Evolutionary conservation across 2,797 vertebrate genomes (phyloP), one percentile per base, ranked within the genome.

Genomic region (Pipistrellus pipistrellus): DNA sequence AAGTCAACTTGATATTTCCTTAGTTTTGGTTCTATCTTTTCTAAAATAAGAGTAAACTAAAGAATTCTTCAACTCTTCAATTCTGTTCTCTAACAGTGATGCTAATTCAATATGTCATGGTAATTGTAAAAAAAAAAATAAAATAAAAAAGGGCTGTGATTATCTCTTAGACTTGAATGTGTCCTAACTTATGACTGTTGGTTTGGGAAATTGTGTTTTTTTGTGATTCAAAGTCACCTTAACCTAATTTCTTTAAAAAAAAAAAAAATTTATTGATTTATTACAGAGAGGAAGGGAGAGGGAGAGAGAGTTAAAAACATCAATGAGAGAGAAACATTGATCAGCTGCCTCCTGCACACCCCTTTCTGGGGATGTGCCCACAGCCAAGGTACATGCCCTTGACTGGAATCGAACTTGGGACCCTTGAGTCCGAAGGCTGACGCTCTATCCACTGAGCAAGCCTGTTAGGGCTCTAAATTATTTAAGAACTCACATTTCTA

Each of bases 201-300:
- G 44, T 32, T 92, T 82, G 53, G 57, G 13, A 96, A 96, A 92
- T 71, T 38, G 32, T 72, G 44, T 23, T 53, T 81, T 81, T 95
- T 91, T 91, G 30, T 88, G 66, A 87, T 87, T 89, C 95, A 95
- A 86, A 94, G 82, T 20, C 12, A n/a, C 44, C n/a, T 90, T 84
- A 93, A 59, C 35, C 44, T 87, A 87, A 95, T 66, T 5, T 32
- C 44, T 92, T 76, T 44, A 9, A 9, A 44, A 11, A 44, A 38
- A 38, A 41, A 41, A 41, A 41, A 41, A 41, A 41, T 44, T 44
- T 44, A 44, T 44, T 44, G 44, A 44, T 44, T 44, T 44, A 44
- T 44, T 44, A 44, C 44, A 44, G 44, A 44, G 44, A 44, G 44
- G 44, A 44, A 44, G 9, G 10, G 44, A 44, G 44, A 44, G 44